Evolutionary conservation across 2,797 vertebrate species (phyloP).

Genomic region (Gymnocypris eckloni): DNA sequence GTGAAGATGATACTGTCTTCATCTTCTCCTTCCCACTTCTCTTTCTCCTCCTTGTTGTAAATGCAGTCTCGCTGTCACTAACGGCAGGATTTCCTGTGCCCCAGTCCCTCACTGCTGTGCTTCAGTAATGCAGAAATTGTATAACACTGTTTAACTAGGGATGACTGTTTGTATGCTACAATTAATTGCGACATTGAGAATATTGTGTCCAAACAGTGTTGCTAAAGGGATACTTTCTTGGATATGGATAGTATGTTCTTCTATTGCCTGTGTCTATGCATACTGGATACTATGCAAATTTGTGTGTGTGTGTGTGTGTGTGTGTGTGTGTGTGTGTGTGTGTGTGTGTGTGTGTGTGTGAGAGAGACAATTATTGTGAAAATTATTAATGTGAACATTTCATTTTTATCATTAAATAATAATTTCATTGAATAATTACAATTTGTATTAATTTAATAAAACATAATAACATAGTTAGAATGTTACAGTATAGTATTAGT

Average conservation of each 20-base stretch:
- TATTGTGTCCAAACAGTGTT: not conserved
- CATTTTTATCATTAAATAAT: too few species aligned
- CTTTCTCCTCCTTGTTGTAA: slow-evolving; percentile 20
- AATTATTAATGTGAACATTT: too few species aligned
- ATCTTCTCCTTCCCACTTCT: slow-evolving; percentile 8
- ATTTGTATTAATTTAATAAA: not conserved
- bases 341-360: too few species aligned
- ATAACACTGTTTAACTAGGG: slow-evolving; percentile 13
- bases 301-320: too few species aligned
- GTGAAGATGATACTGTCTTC: slow-evolving; percentile 33
- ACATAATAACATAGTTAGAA: not conserved
- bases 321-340: too few species aligned
- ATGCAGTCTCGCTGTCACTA: slow-evolving; percentile 51
- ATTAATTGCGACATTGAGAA: not conserved
- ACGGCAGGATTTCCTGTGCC: slow-evolving; percentile 71
- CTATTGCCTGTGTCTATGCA: not conserved
- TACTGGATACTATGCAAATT: not conserved
- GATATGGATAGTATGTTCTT: not conserved
- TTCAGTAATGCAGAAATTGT: slow-evolving; percentile 31
- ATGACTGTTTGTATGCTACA: not conserved
- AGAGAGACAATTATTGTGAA: too few species aligned
- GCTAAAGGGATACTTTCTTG: not conserved
- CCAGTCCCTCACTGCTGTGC: slow-evolving; percentile 33
- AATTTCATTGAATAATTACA: too few species aligned
- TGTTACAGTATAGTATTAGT: not conserved